Conservation (phyloP, 2,888 invertebrate species). For the Elaeidobius kamerunicus region DNA sequence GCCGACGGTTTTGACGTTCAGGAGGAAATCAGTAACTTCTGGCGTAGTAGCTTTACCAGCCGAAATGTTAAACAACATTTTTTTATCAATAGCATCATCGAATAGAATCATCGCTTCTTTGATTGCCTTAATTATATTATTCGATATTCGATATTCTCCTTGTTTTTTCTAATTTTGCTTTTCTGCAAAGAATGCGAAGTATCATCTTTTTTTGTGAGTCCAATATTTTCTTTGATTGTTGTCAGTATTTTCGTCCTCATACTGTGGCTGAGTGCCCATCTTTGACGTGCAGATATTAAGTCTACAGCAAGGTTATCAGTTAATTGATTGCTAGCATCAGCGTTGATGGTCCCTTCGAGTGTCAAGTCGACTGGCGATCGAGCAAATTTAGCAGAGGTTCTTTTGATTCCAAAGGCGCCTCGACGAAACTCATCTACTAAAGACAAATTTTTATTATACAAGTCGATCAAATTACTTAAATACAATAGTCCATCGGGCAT, state of each 20-base stretch:
- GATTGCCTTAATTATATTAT: slow-evolving; percentile 33
- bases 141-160: slow-evolving; percentile 30
- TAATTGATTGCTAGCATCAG: slow-evolving; percentile 26
- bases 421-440: slow-evolving; percentile 4
- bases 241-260: slow-evolving; percentile 25
- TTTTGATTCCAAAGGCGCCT: slow-evolving; percentile 34
- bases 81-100: slow-evolving; percentile 31
- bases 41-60: slow-evolving; percentile 41
- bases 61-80: slow-evolving; percentile 38
- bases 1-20: slow-evolving; percentile 23
- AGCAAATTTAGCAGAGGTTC: slow-evolving; percentile 35
- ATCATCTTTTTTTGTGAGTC: slow-evolving; percentile 37
- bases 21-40: slow-evolving; percentile 37
- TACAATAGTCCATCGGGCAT: slow-evolving; percentile 11
- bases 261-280: slow-evolving; percentile 28
- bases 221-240: slow-evolving; percentile 22
- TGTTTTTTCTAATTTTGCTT: slow-evolving; percentile 22
- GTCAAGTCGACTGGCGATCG: slow-evolving; percentile 30
- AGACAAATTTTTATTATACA: neutral
- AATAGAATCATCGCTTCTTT: slow-evolving; percentile 37
- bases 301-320: slow-evolving; percentile 28
- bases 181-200: slow-evolving; percentile 32
- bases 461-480: slow-evolving; percentile 2
- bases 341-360: slow-evolving; percentile 38
- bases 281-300: slow-evolving; percentile 30